A percentile compares a stretch with the other conserved stretches of the same genome.
Conservation (phyloP, 2,888 invertebrate species). For the Matsumyia berberina region DNA sequence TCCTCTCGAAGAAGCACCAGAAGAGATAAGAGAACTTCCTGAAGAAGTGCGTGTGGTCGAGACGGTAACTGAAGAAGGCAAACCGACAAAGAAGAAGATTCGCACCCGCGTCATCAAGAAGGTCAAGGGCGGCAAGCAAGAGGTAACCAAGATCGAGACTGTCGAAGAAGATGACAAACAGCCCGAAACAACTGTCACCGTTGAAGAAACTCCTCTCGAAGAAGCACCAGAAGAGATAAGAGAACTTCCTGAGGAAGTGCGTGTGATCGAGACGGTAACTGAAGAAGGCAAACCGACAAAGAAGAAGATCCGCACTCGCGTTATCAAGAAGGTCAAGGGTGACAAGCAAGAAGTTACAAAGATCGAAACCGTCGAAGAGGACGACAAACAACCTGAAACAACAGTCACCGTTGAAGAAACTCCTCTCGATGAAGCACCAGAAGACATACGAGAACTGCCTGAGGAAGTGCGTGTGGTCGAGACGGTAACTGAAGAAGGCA, state of each 20-base stretch:
- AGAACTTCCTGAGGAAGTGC: constrained; percentile 78
- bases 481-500: constrained; percentile 81
- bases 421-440: constrained; percentile 73
- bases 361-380: constrained; percentile 80
- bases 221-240: constrained; percentile 60
- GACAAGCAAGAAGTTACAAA: constrained; percentile 80
- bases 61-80: constrained; percentile 21
- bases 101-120: constrained; percentile 30
- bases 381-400: constrained; percentile 80
- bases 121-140: constrained; percentile 36
- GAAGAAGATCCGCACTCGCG: constrained; percentile 77
- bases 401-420: constrained; percentile 77
- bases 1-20: constrained; percentile 21
- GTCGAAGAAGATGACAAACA: constrained; percentile 39
- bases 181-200: constrained; percentile 34
- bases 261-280: constrained; percentile 82
- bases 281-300: constrained; percentile 77
- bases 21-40: constrained; percentile 15
- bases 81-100: constrained; percentile 33
- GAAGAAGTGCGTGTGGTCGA: constrained; percentile 27
- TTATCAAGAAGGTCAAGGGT: constrained; percentile 77
- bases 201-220: constrained; percentile 17
- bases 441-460: constrained; percentile 79
- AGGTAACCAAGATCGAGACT: constrained; percentile 35
- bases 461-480: constrained; percentile 84